Conservation (phyloP, 1,140 invertebrate species). For the Stegodyphus dumicola region DNA sequence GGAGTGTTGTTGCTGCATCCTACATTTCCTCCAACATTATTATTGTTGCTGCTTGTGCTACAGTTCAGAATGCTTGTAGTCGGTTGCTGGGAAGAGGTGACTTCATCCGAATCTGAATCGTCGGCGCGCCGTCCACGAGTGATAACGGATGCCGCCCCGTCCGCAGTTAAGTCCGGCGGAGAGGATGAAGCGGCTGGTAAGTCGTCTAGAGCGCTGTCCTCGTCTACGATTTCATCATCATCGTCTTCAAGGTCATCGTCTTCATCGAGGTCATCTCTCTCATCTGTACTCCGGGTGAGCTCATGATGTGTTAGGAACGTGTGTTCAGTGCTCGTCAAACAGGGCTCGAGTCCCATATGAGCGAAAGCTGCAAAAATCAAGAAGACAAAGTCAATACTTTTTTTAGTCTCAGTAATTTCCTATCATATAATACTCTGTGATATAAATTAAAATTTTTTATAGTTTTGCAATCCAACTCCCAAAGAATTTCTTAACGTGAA, state of each 20-base stretch:
- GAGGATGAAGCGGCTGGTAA: background rate
- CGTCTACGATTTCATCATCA: slow-evolving; percentile 21
- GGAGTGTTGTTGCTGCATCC: slow-evolving; percentile 30
- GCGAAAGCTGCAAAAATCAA: slow-evolving; percentile 14
- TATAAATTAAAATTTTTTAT: no score
- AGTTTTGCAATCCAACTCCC: no score
- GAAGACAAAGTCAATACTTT: background rate
- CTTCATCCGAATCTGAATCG: slow-evolving; percentile 25
- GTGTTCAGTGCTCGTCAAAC: background rate
- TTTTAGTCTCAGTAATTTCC: no score
- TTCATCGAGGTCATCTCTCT: slow-evolving; percentile 5
- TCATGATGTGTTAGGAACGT: slow-evolving; percentile 14
- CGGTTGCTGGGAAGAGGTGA: slow-evolving; percentile 42
- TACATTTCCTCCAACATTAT: background rate
- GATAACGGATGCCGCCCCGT: background rate
- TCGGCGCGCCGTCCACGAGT: background rate
- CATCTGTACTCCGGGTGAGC: slow-evolving; percentile 14
- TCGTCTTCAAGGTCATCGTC: slow-evolving; percentile 20
- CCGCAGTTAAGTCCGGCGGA: background rate
- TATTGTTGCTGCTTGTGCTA: background rate
- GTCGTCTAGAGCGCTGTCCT: background rate
- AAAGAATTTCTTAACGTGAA: no score
- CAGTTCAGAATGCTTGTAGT: background rate
- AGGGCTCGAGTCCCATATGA: slow-evolving; percentile 44
- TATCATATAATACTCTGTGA: no score